Evolutionary conservation across 2,888 invertebrate species (phyloP).

Genomic region (Ornithoptera priamus): DNA sequence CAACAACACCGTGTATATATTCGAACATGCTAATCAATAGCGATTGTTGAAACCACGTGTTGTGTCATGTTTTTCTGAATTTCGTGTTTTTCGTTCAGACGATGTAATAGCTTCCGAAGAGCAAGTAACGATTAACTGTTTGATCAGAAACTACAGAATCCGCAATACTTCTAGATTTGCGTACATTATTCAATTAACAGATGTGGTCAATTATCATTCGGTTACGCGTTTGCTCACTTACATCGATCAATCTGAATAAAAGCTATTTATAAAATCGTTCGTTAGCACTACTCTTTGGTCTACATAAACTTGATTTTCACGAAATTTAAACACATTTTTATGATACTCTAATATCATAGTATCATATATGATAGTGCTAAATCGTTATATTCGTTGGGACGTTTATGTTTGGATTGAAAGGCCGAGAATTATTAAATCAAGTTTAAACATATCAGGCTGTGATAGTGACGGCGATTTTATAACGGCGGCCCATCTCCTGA

Average conservation of each 20-base stretch:
- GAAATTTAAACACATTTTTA: background rate
- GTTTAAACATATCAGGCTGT: background rate
- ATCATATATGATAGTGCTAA: background rate
- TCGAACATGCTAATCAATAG: constrained; percentile 12
- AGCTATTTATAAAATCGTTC: background rate
- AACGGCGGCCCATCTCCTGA: background rate
- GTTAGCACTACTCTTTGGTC: background rate
- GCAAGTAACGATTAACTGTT: background rate
- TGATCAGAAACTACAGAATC: too few species aligned
- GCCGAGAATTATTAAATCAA: background rate
- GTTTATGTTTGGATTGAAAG: background rate
- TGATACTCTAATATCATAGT: background rate
- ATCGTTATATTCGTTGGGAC: constrained; percentile 1
- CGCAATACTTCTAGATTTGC: background rate
- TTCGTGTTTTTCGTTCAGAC: background rate
- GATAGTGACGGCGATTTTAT: background rate
- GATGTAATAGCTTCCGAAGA: background rate
- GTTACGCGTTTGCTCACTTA: background rate
- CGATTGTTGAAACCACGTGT: background rate
- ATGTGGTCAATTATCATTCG: background rate
- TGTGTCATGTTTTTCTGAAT: background rate
- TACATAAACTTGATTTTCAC: background rate
- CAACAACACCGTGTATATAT: background rate
- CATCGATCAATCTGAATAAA: background rate
- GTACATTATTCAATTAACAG: background rate